Evolutionary conservation across 2,113 vertebrate species (phyloP).

Genomic region (Ictalurus furcatus): DNA sequence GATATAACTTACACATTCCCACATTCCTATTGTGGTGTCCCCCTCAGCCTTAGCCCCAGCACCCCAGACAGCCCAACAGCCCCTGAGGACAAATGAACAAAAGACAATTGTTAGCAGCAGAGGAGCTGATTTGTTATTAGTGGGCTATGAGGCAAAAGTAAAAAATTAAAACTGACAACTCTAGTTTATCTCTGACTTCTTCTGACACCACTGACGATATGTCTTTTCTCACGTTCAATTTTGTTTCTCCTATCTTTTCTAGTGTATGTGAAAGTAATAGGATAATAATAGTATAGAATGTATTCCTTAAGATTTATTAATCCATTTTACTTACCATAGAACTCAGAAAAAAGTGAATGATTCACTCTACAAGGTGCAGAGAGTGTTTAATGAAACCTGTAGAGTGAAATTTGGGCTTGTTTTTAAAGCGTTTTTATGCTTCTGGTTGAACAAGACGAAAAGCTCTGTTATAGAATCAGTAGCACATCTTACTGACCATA

Average conservation of each 20-base stretch:
- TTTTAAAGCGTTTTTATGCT: background rate
- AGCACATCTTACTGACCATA: background rate
- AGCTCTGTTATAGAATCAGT: background rate
- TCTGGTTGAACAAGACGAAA: background rate
- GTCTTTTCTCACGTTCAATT: background rate
- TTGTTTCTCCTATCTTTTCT: background rate
- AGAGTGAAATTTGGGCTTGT: background rate
- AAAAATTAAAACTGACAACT: background rate
- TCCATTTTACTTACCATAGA: background rate
- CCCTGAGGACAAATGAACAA: conserved; percentile 61
- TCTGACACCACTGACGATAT: background rate
- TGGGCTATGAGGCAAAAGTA: background rate
- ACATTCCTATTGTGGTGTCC: conserved; percentile 71
- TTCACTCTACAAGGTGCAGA: background rate
- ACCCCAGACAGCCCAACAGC: conserved; percentile 48
- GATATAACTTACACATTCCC: conserved; percentile 73
- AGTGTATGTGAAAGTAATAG: background rate
- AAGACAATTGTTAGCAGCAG: conserved; percentile 76
- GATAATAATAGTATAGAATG: background rate
- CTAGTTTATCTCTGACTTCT: too few relatives aligned
- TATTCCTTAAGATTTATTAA: background rate
- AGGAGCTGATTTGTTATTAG: conserved; percentile 26
- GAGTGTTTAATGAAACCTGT: background rate
- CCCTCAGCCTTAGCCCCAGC: conserved; percentile 71
- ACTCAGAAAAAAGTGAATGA: background rate